Percentiles rank a stretch among this genome's conserved stretches.
Evolutionary conservation across 2,797 vertebrate species (phyloP).

Genomic region (Myotis findleyi): DNA sequence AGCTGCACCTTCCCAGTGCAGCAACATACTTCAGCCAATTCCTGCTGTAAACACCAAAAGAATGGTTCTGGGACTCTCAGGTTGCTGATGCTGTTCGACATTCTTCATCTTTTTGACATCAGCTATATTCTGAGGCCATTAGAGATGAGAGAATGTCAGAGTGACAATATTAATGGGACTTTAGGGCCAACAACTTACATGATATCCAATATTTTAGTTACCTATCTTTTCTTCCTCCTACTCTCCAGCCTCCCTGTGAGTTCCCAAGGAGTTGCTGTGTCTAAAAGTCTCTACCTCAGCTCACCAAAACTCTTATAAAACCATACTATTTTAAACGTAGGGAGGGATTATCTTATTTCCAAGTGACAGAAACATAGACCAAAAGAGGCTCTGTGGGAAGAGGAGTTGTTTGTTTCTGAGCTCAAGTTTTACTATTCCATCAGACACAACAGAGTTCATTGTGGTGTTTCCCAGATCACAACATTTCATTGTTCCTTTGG

Average conservation of each 20-base stretch:
- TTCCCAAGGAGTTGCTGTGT: neutral
- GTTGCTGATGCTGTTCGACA: neutral
- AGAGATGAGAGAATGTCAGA: neutral
- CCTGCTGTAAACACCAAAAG: neutral
- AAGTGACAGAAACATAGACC: neutral
- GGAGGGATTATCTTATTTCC: neutral
- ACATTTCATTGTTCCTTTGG: neutral
- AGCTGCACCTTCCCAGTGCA: neutral
- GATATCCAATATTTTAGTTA: neutral
- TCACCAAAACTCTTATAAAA: neutral
- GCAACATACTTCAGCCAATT: neutral
- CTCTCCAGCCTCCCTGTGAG: neutral
- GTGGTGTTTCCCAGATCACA: neutral
- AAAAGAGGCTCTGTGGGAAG: neutral
- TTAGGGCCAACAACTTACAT: neutral
- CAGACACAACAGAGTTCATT: neutral
- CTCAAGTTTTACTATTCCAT: neutral
- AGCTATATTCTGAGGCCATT: neutral
- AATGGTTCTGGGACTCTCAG: neutral
- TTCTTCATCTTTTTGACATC: constrained; percentile 2
- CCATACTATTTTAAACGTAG: neutral
- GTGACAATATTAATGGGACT: neutral
- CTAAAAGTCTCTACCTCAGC: neutral
- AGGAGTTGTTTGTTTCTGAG: neutral
- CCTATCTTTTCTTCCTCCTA: neutral